These are phyloP conservation scores for Ctenopoma kingsleyae DNA, from an alignment of 2,797 vertebrate species.

Conservation along the genomic window DNA sequence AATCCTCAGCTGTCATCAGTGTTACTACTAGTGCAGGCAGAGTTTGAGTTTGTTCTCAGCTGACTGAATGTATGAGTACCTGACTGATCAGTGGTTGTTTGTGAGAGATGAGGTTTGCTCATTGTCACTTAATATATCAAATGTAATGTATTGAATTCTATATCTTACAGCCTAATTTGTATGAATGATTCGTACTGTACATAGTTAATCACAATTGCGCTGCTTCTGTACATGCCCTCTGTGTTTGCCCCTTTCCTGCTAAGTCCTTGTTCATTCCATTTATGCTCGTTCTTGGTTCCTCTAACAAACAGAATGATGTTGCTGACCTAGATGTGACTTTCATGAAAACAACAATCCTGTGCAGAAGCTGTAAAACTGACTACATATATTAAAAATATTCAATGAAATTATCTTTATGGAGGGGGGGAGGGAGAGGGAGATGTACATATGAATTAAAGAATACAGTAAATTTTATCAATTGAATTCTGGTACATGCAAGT, in stretches of 20 bases:
- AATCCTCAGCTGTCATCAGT: conserved; percentile 41
- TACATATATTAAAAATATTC: conserved; percentile 93
- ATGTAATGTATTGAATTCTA: conserved; percentile 94
- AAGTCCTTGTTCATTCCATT: conserved; percentile 70
- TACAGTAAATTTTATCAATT: conserved; percentile 90
- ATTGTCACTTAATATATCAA: conserved; percentile 91
- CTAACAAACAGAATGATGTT: conserved; percentile 91
- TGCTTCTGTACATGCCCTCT: conserved; percentile 95
- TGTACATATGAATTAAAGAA: conserved; percentile 92
- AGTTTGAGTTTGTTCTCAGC: conserved; percentile 48
- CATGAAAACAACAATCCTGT: conserved; percentile 93
- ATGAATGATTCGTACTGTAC: conserved; percentile 99
- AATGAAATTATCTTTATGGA: conserved; percentile 91
- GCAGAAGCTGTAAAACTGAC: conserved; percentile 94
- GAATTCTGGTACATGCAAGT: conserved; percentile 79
- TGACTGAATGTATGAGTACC: conserved; percentile 58
- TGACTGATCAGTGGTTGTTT: conserved; percentile 50
- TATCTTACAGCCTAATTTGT: conserved; percentile 98
- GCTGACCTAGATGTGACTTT: conserved; percentile 94
- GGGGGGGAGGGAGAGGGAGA: conserved; percentile 65
- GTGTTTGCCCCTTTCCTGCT: conserved; percentile 70
- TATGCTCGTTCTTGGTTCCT: conserved; percentile 96
- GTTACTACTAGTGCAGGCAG: conserved; percentile 40
- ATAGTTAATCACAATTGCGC: conserved; percentile 93
- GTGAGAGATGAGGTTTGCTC: conserved; percentile 84